Conservation (phyloP, 37 sponge, comb jelly and placozoan genomes). For the Aplysina aerophoba region DNA sequence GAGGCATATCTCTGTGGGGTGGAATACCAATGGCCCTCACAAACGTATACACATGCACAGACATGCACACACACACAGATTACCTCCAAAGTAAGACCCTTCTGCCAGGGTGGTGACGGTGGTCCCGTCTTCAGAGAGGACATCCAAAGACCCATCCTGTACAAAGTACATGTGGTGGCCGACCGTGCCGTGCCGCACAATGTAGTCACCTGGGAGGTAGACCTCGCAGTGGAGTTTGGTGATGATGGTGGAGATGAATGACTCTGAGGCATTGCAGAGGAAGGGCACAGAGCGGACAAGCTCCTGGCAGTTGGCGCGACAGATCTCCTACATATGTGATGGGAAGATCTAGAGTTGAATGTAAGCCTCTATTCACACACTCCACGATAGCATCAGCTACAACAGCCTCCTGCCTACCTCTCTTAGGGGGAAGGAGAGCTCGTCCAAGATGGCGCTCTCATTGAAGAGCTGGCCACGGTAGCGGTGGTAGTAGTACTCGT, state of each 20-base stretch:
- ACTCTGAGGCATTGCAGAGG: slow-evolving; percentile 41
- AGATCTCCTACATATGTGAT: slow-evolving; percentile 38
- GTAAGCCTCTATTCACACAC: not conserved
- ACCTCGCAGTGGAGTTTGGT: slow-evolving; percentile 60
- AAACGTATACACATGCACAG: not conserved
- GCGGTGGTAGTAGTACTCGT: slow-evolving; percentile 39
- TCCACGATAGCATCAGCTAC: not conserved
- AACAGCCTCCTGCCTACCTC: slow-evolving; percentile 8
- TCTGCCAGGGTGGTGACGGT: slow-evolving; percentile 39
- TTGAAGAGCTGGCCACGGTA: slow-evolving; percentile 38
- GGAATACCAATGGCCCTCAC: no score
- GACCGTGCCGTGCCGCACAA: slow-evolving; percentile 36
- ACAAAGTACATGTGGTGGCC: slow-evolving; percentile 39
- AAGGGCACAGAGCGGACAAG: slow-evolving; percentile 57
- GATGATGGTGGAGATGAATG: slow-evolving; percentile 48
- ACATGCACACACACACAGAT: not conserved
- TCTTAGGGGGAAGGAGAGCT: slow-evolving; percentile 31
- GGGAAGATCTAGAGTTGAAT: not conserved
- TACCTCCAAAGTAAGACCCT: slow-evolving; percentile 77
- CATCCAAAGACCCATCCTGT: slow-evolving; percentile 11
- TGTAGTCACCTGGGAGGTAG: slow-evolving; percentile 58
- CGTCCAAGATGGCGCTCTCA: slow-evolving; percentile 23
- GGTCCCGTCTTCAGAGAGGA: slow-evolving; percentile 43
- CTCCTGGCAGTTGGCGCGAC: slow-evolving; percentile 48
- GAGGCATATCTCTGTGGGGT: slow-evolving; percentile 58